phyloP scores from a whole-genome alignment of 1,140 invertebrate species.

The Drosophila miranda region DNA sequence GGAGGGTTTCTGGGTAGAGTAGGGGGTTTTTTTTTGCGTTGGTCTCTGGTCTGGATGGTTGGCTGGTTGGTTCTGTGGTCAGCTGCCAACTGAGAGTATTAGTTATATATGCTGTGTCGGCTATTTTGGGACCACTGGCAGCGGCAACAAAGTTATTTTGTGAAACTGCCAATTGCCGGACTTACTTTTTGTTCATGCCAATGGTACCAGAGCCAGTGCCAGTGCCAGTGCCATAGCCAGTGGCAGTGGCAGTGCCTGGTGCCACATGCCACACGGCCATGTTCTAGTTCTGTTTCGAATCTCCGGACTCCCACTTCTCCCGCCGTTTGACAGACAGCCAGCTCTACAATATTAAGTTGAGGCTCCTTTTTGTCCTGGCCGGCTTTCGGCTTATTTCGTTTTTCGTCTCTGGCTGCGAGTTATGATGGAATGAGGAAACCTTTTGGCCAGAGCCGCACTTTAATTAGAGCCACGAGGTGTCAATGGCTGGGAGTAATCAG shows the following conservation, averaged over 20 bases:
- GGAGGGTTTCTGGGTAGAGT: background rate
- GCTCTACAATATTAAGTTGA: constrained; percentile 29
- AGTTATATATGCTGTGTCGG: constrained; percentile 71
- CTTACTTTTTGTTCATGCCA: constrained; percentile 55
- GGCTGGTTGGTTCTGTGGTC: constrained; percentile 46
- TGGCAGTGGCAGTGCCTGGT: constrained; percentile 13
- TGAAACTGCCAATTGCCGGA: constrained; percentile 72
- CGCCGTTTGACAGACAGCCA: constrained; percentile 26
- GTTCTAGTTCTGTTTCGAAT: constrained; percentile 18
- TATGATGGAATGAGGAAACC: constrained; percentile 28
- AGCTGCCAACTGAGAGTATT: constrained; percentile 71
- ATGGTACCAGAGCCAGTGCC: constrained; percentile 1
- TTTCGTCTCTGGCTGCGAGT: constrained; percentile 9
- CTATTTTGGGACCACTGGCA: constrained; percentile 48
- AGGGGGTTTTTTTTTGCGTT: constrained; percentile 3
- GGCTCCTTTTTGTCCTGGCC: constrained; percentile 11
- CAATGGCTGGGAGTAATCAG: constrained; percentile 73
- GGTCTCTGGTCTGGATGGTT: constrained; percentile 24
- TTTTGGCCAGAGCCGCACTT: constrained; percentile 38
- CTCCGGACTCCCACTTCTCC: background rate
- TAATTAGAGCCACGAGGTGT: constrained; percentile 61
- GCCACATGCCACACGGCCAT: constrained; percentile 25
- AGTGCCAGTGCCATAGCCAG: constrained; percentile 25
- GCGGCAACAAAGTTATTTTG: constrained; percentile 63
- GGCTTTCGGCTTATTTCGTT: constrained; percentile 29